These are phyloP conservation scores for Eriocheir sinensis DNA, from an alignment of 1,140 invertebrate species.

Conservation along the genomic window DNA sequence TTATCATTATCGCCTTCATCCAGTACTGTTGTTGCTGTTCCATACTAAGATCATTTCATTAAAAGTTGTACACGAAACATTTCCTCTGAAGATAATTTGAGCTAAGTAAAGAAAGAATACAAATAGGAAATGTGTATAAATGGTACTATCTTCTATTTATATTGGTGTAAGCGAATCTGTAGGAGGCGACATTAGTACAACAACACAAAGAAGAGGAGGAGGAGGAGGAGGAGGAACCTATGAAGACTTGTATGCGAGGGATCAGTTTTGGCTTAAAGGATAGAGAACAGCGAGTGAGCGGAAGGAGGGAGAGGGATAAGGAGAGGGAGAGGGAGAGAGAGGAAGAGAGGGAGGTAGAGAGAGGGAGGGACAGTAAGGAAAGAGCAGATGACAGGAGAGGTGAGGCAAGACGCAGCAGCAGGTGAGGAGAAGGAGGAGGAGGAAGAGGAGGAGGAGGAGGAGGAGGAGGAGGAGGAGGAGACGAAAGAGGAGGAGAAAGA, in stretches of 20 bases:
- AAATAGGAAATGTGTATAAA: too few species aligned
- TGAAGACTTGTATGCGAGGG: slow-evolving; percentile 44
- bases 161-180: background rate
- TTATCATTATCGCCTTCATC: too few species aligned
- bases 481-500: background rate
- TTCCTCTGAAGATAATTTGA: too few species aligned
- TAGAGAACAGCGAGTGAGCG: background rate
- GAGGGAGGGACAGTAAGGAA: background rate
- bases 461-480: background rate
- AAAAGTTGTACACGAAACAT: too few species aligned
- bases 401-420: background rate
- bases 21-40: too few species aligned
- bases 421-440: slow-evolving; percentile 25
- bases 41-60: too few species aligned
- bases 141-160: too few species aligned
- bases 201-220: background rate
- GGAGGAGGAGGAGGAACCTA: background rate
- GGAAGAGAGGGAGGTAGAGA: background rate
- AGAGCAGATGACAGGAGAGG: background rate
- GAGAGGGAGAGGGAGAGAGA: background rate
- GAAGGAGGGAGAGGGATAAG: background rate
- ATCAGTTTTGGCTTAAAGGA: slow-evolving; percentile 49
- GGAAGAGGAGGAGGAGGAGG: slow-evolving; percentile 31
- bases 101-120: too few species aligned
- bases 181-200: background rate